phyloP scores from a whole-genome alignment of 2,888 invertebrate genomes.

The Ectemnius continuus region DNA sequence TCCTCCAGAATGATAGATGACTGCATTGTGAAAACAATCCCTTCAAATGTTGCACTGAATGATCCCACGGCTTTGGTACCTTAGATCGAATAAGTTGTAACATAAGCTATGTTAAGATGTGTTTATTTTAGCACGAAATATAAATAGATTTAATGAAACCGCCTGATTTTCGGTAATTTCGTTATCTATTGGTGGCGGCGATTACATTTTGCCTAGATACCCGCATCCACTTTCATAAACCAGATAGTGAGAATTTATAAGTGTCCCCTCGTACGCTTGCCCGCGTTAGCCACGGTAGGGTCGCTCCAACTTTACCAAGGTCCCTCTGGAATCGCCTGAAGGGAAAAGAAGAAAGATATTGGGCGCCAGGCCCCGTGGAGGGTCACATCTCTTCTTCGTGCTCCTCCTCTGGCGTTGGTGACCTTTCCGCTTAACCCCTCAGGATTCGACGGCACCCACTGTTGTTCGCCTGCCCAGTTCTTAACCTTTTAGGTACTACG shows the following conservation, averaged over 20 bases:
- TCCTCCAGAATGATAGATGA: neutral
- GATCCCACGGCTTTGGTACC: constrained; percentile 8
- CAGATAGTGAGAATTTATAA: constrained; percentile 20
- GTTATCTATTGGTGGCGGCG: neutral
- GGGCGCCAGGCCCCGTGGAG: too few relatives aligned
- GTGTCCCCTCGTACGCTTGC: too few relatives aligned
- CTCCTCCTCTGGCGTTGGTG: too few relatives aligned
- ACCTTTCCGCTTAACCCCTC: too few relatives aligned
- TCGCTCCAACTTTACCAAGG: too few relatives aligned
- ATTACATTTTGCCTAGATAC: neutral
- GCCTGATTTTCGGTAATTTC: constrained; percentile 38
- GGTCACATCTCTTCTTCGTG: too few relatives aligned
- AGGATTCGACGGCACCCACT: too few relatives aligned
- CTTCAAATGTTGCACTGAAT: neutral
- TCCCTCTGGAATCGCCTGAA: too few relatives aligned
- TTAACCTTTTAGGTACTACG: too few relatives aligned
- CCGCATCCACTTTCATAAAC: constrained; percentile 10
- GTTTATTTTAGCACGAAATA: constrained; percentile 50
- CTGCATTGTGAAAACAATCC: neutral
- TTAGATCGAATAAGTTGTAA: constrained; percentile 27
- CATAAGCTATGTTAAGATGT: constrained; percentile 53
- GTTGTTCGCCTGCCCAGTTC: too few relatives aligned
- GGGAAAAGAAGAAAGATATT: too few relatives aligned
- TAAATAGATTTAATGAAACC: constrained; percentile 38
- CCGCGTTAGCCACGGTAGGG: too few relatives aligned